Percentiles rank a stretch among this genome's conserved stretches.
phyloP scores from a whole-genome alignment of 2,888 invertebrate species.

The Lysandra coridon region DNA sequence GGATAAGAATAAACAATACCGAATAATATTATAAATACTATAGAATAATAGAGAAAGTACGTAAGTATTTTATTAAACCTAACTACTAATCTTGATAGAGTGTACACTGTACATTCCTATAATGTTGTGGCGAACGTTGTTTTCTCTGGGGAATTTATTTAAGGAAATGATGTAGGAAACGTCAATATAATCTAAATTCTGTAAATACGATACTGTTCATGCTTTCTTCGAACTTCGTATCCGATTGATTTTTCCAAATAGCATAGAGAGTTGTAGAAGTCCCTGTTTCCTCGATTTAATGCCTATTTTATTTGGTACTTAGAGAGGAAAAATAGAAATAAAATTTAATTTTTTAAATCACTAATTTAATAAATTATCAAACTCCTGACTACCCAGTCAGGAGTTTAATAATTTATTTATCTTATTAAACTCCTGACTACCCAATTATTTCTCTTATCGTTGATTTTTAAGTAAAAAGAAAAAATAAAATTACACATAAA shows the following conservation, averaged over 20 bases:
- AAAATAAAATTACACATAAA: too few relatives aligned
- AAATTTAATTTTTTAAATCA: too few relatives aligned
- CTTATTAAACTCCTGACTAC: too few relatives aligned
- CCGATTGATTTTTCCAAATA: conserved; percentile 39
- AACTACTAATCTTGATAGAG: conserved; percentile 10
- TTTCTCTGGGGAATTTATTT: neutral
- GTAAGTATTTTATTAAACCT: neutral
- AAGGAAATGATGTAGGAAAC: conserved; percentile 41
- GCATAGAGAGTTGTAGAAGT: conserved; percentile 32
- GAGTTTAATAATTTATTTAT: too few relatives aligned
- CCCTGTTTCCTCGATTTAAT: conserved; percentile 8
- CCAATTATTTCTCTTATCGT: too few relatives aligned
- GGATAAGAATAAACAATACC: too few relatives aligned
- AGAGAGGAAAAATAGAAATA: neutral
- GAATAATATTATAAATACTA: neutral
- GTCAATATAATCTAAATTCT: conserved; percentile 42
- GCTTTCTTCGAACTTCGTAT: conserved; percentile 47
- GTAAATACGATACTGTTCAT: conserved; percentile 41
- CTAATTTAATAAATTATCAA: too few relatives aligned
- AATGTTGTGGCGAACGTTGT: neutral
- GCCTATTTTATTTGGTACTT: neutral
- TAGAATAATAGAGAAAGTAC: neutral
- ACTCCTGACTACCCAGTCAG: too few relatives aligned
- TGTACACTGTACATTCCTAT: neutral
- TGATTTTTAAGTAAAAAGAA: too few relatives aligned